Base-by-base conservation (phyloP, 2,797 vertebrate genomes). In the Echeneis naucrates region DNA sequence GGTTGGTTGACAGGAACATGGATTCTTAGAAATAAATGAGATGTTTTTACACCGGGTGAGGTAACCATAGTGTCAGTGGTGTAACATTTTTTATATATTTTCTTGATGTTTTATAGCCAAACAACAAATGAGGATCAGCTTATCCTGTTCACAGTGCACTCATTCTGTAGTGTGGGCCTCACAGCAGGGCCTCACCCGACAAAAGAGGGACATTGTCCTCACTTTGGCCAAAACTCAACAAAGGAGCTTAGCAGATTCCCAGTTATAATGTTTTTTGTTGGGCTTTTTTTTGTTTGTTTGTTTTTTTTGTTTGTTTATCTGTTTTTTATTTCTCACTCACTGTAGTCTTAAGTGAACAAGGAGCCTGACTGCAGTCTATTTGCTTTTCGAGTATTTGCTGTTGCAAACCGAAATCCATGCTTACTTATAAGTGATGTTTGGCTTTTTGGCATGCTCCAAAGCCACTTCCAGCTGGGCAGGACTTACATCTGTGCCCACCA, bases 401-500 rank as follows among this genome's bases (percentile, higher is more conserved):
- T 8, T 38, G 26, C 6, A 10, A 4, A 44, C 35, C 0, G 13
- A 24, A 8, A 44, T 40, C 48, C 10, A 51, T 50, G 55, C 80
- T 84, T 52, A 95, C 95, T 80, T 89, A 51, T 92, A 95, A 4
- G 91, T 89, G 68, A 95, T 72, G 61, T 95, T 94, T 17, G 80
- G 26, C 23, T 82, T 60, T 24, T 61, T 57, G 2, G 69, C 11
- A 1, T 84, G 56, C 21, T 84, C 78, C 42, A 44, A 50, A 53
- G 95, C 95, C 84, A 93, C 65, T 57, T 95, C 92, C 24, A 97
- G 80, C 82, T 97, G 96, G 0, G 95, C 95, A 38, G 93, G 86
- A 1, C 95, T 97, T 42, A 97, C 87, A 5, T 96, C 96, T 0
- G 87, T 95, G n/a, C 95, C 96, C 62, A 96, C 84, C 74, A 96